Percentiles rank a stretch among this genome's conserved stretches.
phyloP scores from a whole-genome alignment of 2,888 invertebrate genomes.

The Apodemia hepburni region DNA sequence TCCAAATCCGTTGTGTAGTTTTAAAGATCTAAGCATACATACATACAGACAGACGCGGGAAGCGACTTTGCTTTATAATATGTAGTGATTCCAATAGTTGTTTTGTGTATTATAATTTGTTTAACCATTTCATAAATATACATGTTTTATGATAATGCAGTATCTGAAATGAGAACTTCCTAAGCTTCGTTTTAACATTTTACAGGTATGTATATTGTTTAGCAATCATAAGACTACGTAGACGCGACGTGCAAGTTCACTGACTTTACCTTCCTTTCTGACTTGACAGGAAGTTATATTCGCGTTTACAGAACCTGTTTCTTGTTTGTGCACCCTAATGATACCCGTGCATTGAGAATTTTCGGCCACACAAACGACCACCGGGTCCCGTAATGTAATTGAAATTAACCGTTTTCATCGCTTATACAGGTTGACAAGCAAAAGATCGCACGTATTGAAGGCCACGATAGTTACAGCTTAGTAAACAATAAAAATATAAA shows the following conservation, averaged over 20 bases:
- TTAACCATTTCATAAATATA: not conserved
- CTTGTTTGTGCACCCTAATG: conserved; percentile 54
- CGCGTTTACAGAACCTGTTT: conserved; percentile 71
- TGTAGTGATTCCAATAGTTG: too few relatives aligned
- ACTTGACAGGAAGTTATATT: conserved; percentile 70
- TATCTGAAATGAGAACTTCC: not conserved
- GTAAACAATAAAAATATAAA: too few relatives aligned
- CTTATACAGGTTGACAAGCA: not conserved
- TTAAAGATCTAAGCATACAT: too few relatives aligned
- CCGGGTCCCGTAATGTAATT: conserved; percentile 28
- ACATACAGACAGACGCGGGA: too few relatives aligned
- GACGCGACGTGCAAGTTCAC: conserved; percentile 71
- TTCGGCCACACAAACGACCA: conserved; percentile 32
- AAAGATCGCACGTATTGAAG: too few relatives aligned
- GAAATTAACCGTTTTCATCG: not conserved
- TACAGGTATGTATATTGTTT: conserved; percentile 49
- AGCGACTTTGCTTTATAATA: too few relatives aligned
- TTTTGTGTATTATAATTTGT: too few relatives aligned
- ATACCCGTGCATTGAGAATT: conserved; percentile 41
- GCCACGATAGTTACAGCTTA: too few relatives aligned
- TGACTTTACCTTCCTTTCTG: conserved; percentile 71
- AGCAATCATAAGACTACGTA: conserved; percentile 71
- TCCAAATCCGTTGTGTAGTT: too few relatives aligned
- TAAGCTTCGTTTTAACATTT: conserved; percentile 7
- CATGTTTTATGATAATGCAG: not conserved